These are phyloP conservation scores for Gallinago jamesoni DNA, from an alignment of 2,113 vertebrate species.

Conservation along the genomic window DNA sequence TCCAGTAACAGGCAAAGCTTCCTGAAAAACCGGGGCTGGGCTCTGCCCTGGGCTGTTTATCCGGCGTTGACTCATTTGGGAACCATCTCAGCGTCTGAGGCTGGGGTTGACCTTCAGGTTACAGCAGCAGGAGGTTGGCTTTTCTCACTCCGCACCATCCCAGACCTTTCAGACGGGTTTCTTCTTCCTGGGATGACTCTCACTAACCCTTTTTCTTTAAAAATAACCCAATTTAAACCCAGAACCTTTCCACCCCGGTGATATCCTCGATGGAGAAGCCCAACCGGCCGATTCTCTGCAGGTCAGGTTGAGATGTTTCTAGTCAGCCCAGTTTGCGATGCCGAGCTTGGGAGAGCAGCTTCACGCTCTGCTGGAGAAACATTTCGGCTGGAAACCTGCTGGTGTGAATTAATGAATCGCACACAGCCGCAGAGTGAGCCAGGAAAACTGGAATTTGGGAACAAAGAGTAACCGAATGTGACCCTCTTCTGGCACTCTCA, in stretches of 20 bases:
- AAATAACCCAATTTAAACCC: background rate
- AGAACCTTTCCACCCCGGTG: background rate
- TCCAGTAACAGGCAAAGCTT: background rate
- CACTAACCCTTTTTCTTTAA: background rate
- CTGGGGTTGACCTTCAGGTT: background rate
- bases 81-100: background rate
- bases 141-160: background rate
- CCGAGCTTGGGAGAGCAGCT: background rate
- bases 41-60: background rate
- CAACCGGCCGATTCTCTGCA: rapidly evolving
- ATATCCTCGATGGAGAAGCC: rapidly evolving
- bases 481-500: background rate
- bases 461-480: background rate
- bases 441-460: background rate
- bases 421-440: rapidly evolving
- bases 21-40: background rate
- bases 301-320: background rate
- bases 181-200: background rate
- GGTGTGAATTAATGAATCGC: background rate
- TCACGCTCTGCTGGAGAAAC: background rate
- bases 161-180: background rate
- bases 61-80: background rate
- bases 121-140: background rate
- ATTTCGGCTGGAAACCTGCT: background rate
- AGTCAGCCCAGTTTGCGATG: background rate